These are phyloP conservation scores for Epirrhoe alternata DNA, from an alignment of 2,888 invertebrate genomes.

Conservation along the genomic window DNA sequence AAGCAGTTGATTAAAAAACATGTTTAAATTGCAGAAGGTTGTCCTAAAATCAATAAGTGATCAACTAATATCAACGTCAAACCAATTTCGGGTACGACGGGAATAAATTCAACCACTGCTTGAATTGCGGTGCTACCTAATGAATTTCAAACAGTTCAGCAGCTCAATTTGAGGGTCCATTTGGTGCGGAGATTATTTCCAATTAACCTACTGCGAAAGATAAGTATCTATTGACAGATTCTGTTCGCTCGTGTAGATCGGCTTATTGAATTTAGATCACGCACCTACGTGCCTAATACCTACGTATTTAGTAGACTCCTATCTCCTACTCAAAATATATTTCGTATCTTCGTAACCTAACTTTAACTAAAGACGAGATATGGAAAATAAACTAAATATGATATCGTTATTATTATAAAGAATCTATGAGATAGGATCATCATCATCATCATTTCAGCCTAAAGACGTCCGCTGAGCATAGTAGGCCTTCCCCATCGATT, in stretches of 20 bases:
- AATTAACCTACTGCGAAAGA: slow-evolving; percentile 45
- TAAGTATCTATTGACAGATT: slow-evolving; percentile 45
- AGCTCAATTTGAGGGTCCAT: slow-evolving; percentile 49
- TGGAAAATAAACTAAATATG: too few species aligned
- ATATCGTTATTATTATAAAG: too few species aligned
- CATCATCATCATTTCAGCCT: too few species aligned
- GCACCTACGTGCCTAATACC: too few species aligned
- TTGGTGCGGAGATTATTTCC: slow-evolving; percentile 48
- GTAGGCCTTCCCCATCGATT: too few species aligned
- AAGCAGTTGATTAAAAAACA: too few species aligned
- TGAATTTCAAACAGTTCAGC: slow-evolving; percentile 50
- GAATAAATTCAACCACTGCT: slow-evolving; percentile 46
- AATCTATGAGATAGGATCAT: too few species aligned
- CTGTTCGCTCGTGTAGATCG: slow-evolving; percentile 24
- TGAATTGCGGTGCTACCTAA: slow-evolving; percentile 46
- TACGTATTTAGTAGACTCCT: not conserved
- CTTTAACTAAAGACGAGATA: too few species aligned
- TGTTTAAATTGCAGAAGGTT: too few species aligned
- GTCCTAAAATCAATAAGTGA: not conserved
- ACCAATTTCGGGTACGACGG: slow-evolving; percentile 41
- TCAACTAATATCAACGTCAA: slow-evolving; percentile 27
- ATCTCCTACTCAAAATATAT: too few species aligned
- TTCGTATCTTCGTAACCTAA: too few species aligned
- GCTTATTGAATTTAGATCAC: slow-evolving; percentile 28
- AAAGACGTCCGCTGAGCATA: too few species aligned